Evolutionary conservation across 2,888 invertebrate species (phyloP).

Genomic region (Athalia rosae): DNA sequence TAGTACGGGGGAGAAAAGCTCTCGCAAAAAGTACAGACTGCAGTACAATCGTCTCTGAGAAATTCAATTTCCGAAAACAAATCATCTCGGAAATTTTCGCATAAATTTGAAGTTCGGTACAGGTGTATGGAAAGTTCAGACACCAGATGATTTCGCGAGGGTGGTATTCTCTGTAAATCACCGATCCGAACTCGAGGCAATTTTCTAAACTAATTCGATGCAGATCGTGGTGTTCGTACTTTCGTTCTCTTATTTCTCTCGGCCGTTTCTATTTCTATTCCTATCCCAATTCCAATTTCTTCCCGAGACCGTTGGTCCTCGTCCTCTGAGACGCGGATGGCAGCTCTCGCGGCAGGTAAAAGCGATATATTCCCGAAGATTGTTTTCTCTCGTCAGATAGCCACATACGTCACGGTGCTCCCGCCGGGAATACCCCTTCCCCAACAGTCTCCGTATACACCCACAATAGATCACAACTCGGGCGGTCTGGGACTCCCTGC

Average conservation of each 20-base stretch:
- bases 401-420: conserved; percentile 72
- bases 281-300: conserved; percentile 46
- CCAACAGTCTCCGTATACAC: conserved; percentile 63
- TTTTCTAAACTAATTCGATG: too few species aligned
- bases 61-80: too few species aligned
- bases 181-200: too few species aligned
- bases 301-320: conserved; percentile 32
- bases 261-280: conserved; percentile 15
- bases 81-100: too few species aligned
- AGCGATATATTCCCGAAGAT: conserved; percentile 73
- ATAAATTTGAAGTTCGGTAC: too few species aligned
- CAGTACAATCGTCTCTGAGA: too few species aligned
- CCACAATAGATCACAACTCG: conserved; percentile 72
- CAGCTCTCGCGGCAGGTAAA: conserved; percentile 51
- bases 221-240: too few species aligned
- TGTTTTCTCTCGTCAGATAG: conserved; percentile 74
- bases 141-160: too few species aligned
- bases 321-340: conserved; percentile 31
- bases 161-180: too few species aligned
- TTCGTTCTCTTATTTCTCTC: neutral
- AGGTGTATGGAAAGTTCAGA: too few species aligned
- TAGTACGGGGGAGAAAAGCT: too few species aligned
- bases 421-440: conserved; percentile 63
- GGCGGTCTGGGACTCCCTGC: conserved; percentile 65
- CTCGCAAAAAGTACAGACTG: too few species aligned